Evolutionary conservation across 2,888 invertebrate genomes (phyloP), one percentile per base, ranked within the genome.

Genomic region (Drosophila affinis): DNA sequence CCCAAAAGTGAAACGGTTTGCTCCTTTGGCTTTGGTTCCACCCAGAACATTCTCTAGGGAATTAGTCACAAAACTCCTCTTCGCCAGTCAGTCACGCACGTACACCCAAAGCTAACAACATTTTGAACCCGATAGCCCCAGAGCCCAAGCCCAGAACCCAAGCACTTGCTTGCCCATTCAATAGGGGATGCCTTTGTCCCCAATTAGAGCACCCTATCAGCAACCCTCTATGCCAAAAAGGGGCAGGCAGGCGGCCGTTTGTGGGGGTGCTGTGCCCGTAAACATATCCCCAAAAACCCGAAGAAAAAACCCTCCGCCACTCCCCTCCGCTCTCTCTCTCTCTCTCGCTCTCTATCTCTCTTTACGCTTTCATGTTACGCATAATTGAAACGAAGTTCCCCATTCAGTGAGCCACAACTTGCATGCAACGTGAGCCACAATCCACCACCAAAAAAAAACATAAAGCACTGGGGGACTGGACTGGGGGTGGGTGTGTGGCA

Each of bases 351-450:
- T 39, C n/a, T 39, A 5, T 5, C 39, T 7, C 54, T 63, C 45
- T 60, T 55, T 57, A 68, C 59, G 77, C 82, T 81, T 82, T 82
- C 77, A 87, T 82, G 81, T 81, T 70, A 78, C 87, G 78, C 81
- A 82, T 87, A 82, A 87, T 82, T 87, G 82, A 82, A 82, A 79
- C 60, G 67, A 77, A 85, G 85, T 87, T 82, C 82, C 39, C 73
- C 64, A 79, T 74, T 85, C 82, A 82, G 56, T 85, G 79, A 70
- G 71, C 82, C 82, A 84, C 18, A 39, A 64, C 34, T 52, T 39
- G 34, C 24, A 47, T 21, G 47, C 68, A 62, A 54, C 55, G 53
- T 34, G 54, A 34, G 51, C 46, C 49, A 21, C 57, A 44, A 71
- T 47, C 57, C 63, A 63, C 63, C 71, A 55, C 57, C 63, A 39